Conservation (phyloP, 2,888 invertebrate genomes). For the Dryadula phaetusa region DNA sequence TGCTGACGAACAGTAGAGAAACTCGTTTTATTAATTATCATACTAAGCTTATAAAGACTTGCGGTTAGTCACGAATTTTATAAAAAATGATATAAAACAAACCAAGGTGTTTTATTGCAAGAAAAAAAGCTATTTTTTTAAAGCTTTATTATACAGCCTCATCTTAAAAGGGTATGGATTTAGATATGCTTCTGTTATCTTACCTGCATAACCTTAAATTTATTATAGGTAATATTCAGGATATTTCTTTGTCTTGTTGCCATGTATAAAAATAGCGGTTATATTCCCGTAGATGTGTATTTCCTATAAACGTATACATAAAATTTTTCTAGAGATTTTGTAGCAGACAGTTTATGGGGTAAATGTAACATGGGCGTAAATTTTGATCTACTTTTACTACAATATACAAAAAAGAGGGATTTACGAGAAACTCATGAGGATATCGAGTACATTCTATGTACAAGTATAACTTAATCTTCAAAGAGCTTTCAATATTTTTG, state of each 20-base stretch:
- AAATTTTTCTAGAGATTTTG: not conserved
- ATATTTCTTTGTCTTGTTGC: not conserved
- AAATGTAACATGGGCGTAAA: not conserved
- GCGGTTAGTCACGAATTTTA: conserved; percentile 38
- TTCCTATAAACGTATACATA: conserved; percentile 12
- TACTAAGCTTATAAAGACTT: conserved; percentile 36
- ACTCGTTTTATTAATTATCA: conserved; percentile 45
- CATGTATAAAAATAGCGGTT: not conserved
- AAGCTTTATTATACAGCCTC: conserved; percentile 2
- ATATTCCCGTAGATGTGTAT: not conserved
- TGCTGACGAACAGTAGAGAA: conserved; percentile 39
- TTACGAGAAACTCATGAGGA: not conserved
- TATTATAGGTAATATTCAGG: not conserved
- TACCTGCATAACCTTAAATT: not conserved
- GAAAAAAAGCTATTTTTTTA: conserved; percentile 2
- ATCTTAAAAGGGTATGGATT: not conserved
- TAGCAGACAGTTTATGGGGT: not conserved
- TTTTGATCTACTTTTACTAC: not conserved
- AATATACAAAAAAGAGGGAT: not conserved
- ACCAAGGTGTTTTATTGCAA: conserved; percentile 2
- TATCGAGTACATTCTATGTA: too few species aligned
- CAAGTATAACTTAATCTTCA: not conserved
- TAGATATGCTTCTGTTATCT: not conserved
- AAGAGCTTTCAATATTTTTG: not conserved
- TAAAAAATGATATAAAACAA: conserved; percentile 14